A percentile compares a stretch with the other conserved stretches of the same genome.
Conservation (phyloP, 92 coral and sea anemone species). For the Siderastrea siderea region DNA sequence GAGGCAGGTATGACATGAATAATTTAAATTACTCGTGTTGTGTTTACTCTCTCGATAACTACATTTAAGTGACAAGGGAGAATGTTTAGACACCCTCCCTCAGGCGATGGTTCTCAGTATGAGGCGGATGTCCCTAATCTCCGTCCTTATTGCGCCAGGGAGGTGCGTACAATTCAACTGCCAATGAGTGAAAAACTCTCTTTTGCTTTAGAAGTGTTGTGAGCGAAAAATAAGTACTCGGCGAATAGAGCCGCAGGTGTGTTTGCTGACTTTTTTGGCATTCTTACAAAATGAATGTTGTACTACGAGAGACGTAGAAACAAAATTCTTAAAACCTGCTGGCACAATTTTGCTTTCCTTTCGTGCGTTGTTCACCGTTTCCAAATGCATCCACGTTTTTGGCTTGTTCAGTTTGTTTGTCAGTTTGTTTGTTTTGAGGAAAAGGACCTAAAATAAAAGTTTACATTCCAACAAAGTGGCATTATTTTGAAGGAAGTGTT, state of each 20-base stretch:
- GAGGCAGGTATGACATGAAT: slow-evolving; percentile 44
- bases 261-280: slow-evolving; percentile 5
- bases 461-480: too few relatives aligned
- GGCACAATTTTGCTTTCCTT: not conserved
- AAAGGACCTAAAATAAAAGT: too few relatives aligned
- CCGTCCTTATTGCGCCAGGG: slow-evolving; percentile 44
- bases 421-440: too few relatives aligned
- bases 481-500: too few relatives aligned
- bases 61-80: slow-evolving; percentile 25
- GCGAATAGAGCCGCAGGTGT: slow-evolving; percentile 6
- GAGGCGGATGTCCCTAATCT: slow-evolving; percentile 53
- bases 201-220: not conserved
- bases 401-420: not conserved
- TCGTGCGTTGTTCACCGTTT: not conserved
- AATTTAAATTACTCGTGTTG: not conserved
- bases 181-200: slow-evolving; percentile 29
- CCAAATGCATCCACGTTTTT: slow-evolving; percentile 7
- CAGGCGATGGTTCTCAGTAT: slow-evolving; percentile 35
- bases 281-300: not conserved
- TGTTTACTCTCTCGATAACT: slow-evolving; percentile 16
- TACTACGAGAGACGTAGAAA: not conserved
- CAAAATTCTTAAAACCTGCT: not conserved
- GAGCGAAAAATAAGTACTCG: slow-evolving; percentile 23
- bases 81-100: slow-evolving; percentile 48
- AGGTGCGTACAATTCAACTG: slow-evolving; percentile 49